Base-by-base conservation (phyloP, 2,888 invertebrate genomes). In the Campoletis raptor region DNA sequence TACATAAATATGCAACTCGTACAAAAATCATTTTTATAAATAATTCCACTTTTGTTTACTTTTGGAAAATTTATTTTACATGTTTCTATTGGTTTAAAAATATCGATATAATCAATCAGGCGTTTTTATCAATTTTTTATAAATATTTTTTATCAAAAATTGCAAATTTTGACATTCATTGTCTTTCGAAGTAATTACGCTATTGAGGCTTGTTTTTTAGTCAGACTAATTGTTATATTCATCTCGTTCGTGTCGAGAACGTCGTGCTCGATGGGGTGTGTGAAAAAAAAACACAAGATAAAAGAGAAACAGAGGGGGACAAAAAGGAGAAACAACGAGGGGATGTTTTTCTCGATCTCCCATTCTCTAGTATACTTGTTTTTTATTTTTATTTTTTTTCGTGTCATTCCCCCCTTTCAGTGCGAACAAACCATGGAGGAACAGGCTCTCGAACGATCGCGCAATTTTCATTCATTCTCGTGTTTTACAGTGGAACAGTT, bases 181-280 rank as follows among this genome's bases (percentile, higher is more conserved):
- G 57, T 9, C 30, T 48, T 30, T 48, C 36, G 10, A 24, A 21
- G 18, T 30, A n/a, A n/a, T 9, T 21, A 30, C 12, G 42, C 64
- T 52, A 42, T n/a, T n/a, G 37, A 40, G 52, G 12, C 40, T 69
- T 54, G 40, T 52, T 83, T 86, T 79, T 84, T 76, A n/a, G 73
- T 57, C 57, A 74, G 83, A 84, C 83, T 82, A 81, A 86, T 84
- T 86, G 81, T 86, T 84, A 76, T 84, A 84, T 84, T 86, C 84
- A 84, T 81, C 69, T 57, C 84, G 66, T 73, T 72, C 73, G 74
- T 52, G 54, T 40, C 48, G 73, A 74, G 61, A 48, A 77, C 81
- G 61, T 81, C 69, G 73, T 73, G 83, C 80, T 74, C 78, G 83
- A 83, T 84, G 79, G 69, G 5, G 72, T 66, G 78, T 40, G 74